Percentiles rank a stretch among this genome's conserved stretches.
Evolutionary conservation across 37 sponge, comb jelly and placozoan genomes (phyloP).

Genomic region (Chondrosia reniformis): DNA sequence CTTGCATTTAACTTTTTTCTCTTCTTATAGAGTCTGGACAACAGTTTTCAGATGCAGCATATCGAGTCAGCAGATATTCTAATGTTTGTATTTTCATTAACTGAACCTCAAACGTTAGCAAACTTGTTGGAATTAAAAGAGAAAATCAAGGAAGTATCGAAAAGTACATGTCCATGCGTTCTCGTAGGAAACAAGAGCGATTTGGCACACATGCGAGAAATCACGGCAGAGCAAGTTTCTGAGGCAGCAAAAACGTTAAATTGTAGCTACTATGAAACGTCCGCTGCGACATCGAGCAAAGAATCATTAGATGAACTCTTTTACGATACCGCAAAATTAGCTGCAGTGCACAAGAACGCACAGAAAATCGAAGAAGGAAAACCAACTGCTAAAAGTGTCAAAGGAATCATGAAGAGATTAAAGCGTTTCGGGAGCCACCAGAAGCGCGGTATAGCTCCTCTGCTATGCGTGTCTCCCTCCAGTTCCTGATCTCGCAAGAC

Average conservation of each 20-base stretch:
- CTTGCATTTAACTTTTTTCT: neutral
- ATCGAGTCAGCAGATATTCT: conserved; percentile 20
- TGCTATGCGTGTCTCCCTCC: too few species aligned
- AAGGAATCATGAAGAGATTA: neutral
- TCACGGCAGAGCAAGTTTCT: conserved; percentile 16
- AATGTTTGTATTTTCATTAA: conserved; percentile 36
- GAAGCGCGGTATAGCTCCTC: neutral
- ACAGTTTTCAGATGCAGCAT: conserved; percentile 14
- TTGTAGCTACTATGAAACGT: conserved; percentile 44
- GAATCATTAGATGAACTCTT: neutral
- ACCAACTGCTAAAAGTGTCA: neutral
- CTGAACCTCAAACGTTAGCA: conserved; percentile 11
- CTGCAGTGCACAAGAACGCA: neutral
- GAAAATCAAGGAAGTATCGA: neutral
- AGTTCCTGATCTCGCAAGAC: too few species aligned
- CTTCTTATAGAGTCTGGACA: neutral
- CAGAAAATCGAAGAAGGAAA: neutral
- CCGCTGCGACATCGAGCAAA: conserved; percentile 19
- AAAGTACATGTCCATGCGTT: neutral
- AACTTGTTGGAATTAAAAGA: conserved; percentile 1
- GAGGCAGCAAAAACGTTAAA: conserved; percentile 10
- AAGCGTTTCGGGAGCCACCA: neutral
- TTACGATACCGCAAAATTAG: neutral
- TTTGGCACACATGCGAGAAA: conserved; percentile 14
- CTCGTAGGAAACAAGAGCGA: conserved; percentile 50